A percentile compares a stretch with the other conserved stretches of the same genome.
Conservation (phyloP, 1,140 invertebrate genomes). For the Popillia japonica region DNA sequence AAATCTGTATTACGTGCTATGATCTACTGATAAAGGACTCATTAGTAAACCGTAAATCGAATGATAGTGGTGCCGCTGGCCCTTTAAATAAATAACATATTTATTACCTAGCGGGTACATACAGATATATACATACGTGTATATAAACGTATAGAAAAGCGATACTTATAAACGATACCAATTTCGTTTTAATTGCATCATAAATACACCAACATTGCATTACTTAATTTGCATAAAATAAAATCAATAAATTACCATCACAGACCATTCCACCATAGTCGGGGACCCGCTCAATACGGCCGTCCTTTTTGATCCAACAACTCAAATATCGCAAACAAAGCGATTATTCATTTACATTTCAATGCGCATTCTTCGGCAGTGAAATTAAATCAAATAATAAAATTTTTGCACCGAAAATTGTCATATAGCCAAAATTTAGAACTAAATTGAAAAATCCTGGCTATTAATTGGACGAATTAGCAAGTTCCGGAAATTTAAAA, state of each 20-base stretch:
- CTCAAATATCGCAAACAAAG: neutral
- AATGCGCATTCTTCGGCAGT: neutral
- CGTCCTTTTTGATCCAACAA: neutral
- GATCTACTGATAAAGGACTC: slow-evolving; percentile 58
- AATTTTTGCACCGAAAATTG: too few species aligned
- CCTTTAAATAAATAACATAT: slow-evolving; percentile 54
- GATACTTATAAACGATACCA: neutral
- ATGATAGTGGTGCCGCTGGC: slow-evolving; percentile 52
- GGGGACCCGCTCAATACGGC: neutral
- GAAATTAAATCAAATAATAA: neutral
- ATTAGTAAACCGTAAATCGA: slow-evolving; percentile 60
- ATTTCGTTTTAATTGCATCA: slow-evolving; percentile 22
- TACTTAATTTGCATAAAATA: slow-evolving; percentile 38
- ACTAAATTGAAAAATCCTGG: too few species aligned
- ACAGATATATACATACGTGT: slow-evolving; percentile 24
- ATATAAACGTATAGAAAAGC: slow-evolving; percentile 9
- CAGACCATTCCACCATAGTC: slow-evolving; percentile 8
- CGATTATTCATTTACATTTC: neutral
- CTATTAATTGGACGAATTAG: too few species aligned
- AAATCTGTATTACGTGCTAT: slow-evolving; percentile 59
- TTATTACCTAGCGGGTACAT: slow-evolving; percentile 42
- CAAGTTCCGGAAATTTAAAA: too few species aligned
- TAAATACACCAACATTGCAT: slow-evolving; percentile 32
- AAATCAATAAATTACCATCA: slow-evolving; percentile 35
- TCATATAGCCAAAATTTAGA: too few species aligned